Conservation (phyloP, 2,113 vertebrate genomes). For the Narcine bancroftii region DNA sequence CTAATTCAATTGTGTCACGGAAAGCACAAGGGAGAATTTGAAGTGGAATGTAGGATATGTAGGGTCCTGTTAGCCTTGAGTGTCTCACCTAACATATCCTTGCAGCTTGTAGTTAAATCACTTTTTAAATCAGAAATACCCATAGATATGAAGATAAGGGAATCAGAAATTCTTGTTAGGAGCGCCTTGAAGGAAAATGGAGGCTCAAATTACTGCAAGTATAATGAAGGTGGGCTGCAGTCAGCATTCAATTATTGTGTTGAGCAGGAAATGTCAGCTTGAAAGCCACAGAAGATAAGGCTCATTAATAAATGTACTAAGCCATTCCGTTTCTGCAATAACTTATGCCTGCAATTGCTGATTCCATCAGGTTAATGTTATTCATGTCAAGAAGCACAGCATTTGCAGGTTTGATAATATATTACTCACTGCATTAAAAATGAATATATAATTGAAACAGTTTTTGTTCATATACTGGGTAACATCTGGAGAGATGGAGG, state of each 20-base stretch:
- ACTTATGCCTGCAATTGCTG: neutral
- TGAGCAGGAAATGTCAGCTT: conserved; percentile 33
- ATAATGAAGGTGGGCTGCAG: neutral
- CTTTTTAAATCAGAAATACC: conserved; percentile 28
- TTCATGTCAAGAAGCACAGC: neutral
- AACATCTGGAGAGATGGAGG: conserved; percentile 24
- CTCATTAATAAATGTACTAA: conserved; percentile 29
- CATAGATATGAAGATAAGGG: conserved; percentile 6
- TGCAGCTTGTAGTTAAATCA: conserved; percentile 9
- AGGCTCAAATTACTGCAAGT: conserved; percentile 22
- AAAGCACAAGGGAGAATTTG: neutral
- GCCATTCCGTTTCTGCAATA: conserved; percentile 1
- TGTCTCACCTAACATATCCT: neutral
- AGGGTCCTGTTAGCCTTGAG: neutral
- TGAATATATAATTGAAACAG: neutral
- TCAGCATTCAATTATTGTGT: neutral
- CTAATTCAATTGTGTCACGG: neutral
- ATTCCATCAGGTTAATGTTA: conserved; percentile 30
- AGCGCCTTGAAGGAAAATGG: neutral
- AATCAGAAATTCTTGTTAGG: conserved; percentile 34
- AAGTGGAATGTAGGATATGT: too few species aligned
- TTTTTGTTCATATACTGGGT: neutral
- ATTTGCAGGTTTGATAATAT: conserved; percentile 22
- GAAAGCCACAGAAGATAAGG: conserved; percentile 24
- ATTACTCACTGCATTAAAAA: conserved; percentile 25